Base-by-base conservation (phyloP, 1,140 invertebrate genomes). In the Copidosoma floridanum region DNA sequence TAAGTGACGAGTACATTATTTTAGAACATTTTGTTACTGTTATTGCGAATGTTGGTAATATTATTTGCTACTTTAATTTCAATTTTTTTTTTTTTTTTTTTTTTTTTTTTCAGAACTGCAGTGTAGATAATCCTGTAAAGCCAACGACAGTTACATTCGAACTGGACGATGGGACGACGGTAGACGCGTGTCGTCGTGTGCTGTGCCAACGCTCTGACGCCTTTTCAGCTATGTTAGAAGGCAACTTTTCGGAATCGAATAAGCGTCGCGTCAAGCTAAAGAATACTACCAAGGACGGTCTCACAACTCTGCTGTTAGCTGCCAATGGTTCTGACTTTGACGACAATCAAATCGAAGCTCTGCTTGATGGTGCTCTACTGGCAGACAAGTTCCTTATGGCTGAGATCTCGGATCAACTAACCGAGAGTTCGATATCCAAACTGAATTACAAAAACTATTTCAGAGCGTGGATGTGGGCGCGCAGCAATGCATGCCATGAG, bases 171-270 rank as follows among this genome's bases (percentile, higher is more conserved):
- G 82, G 81, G 2, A 82, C 81, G 5, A 82, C 78, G 4, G 78
- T 89, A 0, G 76, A 80, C 23, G 83, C 86, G 0, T 85, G 86
- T 64, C 82, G 83, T 52, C 68, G 81, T n/a, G 82, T 82, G 27
- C 67, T 89, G 5, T 86, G 83, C 59, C 77, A 84, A 58, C 82
- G 84, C 61, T 88, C 86, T 0, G 85, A 86, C 53, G 84, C 82
- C 32, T 89, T 89, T 62, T 82, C 80, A 14, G 84, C 84, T 0
- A 85, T 89, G 83, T 74, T 89, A 1, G 82, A 83, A 60, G 87
- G 87, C 1, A 76, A 80, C 21, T 89, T 89, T 68, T 84, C 82
- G 27, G 88, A 89, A 69, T 85, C 86, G 0, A 75, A 75, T 10
- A 82, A 88, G 67, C 80, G 79, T 38, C 75, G 75, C 54, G 81